phyloP scores from a whole-genome alignment of 2,797 vertebrate species.

The Sciurus vulgaris region DNA sequence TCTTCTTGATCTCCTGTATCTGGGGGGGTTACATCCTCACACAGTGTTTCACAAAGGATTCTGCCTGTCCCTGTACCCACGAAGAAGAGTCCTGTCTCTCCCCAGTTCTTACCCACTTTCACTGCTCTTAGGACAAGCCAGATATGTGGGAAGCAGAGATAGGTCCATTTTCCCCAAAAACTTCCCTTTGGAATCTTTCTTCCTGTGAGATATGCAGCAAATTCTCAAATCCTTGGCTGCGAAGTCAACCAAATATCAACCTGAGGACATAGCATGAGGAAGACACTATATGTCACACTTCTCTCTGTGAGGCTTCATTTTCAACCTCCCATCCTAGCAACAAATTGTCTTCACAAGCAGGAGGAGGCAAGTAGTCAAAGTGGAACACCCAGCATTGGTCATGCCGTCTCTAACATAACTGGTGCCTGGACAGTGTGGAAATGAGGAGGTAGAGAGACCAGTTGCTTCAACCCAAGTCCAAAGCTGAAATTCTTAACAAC shows the following conservation, averaged over 20 bases:
- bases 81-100: not conserved
- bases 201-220: not conserved
- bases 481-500: not conserved
- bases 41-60: not conserved
- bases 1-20: not conserved
- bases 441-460: not conserved
- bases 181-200: not conserved
- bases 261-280: too few species aligned
- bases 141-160: not conserved
- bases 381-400: not conserved
- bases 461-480: not conserved
- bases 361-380: not conserved
- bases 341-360: not conserved
- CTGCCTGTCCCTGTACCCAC: not conserved
- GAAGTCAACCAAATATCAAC: not conserved
- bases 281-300: not conserved
- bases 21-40: too few species aligned
- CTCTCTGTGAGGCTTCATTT: not conserved
- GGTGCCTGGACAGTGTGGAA: too few species aligned
- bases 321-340: not conserved
- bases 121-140: not conserved
- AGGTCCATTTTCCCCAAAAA: not conserved
- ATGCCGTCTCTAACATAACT: not conserved
- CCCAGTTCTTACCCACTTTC: too few species aligned
- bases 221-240: not conserved